A percentile compares a stretch with the other conserved stretches of the same genome.
These are phyloP conservation scores for Melanerpes aurifrons DNA, from an alignment of 2,113 vertebrate genomes.

Conservation along the genomic window DNA sequence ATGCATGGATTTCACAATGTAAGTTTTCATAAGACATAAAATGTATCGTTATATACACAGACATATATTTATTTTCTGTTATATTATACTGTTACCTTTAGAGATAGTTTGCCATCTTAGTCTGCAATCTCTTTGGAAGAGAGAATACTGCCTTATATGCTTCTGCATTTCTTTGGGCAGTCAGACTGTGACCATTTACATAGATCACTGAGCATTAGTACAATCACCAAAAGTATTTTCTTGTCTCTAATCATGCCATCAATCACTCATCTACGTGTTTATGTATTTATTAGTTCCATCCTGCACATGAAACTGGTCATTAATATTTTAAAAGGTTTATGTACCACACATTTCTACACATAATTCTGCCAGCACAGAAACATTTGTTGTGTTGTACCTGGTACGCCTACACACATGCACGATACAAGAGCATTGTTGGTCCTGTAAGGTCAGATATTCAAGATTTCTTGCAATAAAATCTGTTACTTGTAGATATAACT, in stretches of 20 bases:
- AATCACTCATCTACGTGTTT: background rate
- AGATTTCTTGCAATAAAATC: background rate
- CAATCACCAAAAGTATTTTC: background rate
- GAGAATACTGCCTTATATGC: background rate
- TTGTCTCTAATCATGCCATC: background rate
- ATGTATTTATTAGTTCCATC: background rate
- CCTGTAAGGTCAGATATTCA: background rate
- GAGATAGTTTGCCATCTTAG: background rate
- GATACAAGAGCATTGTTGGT: background rate
- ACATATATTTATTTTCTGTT: background rate
- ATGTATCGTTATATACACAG: background rate
- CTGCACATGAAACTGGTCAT: background rate
- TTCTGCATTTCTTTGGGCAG: conserved; percentile 24
- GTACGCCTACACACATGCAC: background rate
- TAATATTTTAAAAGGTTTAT: conserved; percentile 5
- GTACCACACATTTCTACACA: background rate
- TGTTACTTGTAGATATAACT: background rate
- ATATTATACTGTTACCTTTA: background rate
- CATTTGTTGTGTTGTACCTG: background rate
- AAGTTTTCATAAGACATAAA: background rate
- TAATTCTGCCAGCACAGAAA: background rate
- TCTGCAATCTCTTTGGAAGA: background rate
- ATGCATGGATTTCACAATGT: background rate
- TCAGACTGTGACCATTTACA: background rate
- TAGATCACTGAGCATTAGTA: background rate